Conservation (phyloP, 2,797 vertebrate genomes). For the Chanos chanos region DNA sequence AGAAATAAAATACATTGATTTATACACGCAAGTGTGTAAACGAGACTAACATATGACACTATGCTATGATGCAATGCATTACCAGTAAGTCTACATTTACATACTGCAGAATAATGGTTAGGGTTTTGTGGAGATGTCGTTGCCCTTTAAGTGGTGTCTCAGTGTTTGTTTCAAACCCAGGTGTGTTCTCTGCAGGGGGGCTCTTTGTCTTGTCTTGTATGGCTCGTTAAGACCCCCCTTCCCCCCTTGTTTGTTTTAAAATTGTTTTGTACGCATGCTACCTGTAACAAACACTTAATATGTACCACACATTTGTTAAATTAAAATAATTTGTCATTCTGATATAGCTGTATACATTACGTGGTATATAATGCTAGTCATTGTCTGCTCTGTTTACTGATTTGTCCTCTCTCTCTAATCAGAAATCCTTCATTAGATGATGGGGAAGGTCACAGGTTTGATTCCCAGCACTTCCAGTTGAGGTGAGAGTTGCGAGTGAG, state of each 20-base stretch:
- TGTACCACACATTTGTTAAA: too few species aligned
- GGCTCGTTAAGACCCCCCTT: constrained; percentile 1
- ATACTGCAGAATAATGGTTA: constrained; percentile 12
- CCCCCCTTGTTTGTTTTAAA: constrained; percentile 13
- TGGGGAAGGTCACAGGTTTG: constrained; percentile 72
- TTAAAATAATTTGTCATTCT: neutral
- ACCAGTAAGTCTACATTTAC: too few species aligned
- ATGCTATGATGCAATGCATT: too few species aligned
- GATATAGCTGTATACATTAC: constrained; percentile 8
- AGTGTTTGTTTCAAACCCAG: constrained; percentile 24
- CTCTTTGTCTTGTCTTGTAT: constrained; percentile 36
- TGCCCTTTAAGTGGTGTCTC: constrained; percentile 14
- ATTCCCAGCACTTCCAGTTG: constrained; percentile 75
- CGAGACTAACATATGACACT: too few species aligned
- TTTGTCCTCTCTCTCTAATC: constrained; percentile 52
- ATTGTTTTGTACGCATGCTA: constrained; percentile 37
- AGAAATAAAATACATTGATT: too few species aligned
- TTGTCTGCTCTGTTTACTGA: constrained; percentile 26
- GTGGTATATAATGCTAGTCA: neutral
- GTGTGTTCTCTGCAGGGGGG: constrained; percentile 4
- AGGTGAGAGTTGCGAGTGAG: constrained; percentile 61
- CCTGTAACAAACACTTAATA: neutral
- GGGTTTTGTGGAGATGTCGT: constrained; percentile 9
- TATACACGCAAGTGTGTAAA: too few species aligned
- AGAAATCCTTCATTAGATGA: constrained; percentile 76